These are phyloP conservation scores for Notolepis coatsorum DNA, from an alignment of 2,797 vertebrate species.

Conservation along the genomic window DNA sequence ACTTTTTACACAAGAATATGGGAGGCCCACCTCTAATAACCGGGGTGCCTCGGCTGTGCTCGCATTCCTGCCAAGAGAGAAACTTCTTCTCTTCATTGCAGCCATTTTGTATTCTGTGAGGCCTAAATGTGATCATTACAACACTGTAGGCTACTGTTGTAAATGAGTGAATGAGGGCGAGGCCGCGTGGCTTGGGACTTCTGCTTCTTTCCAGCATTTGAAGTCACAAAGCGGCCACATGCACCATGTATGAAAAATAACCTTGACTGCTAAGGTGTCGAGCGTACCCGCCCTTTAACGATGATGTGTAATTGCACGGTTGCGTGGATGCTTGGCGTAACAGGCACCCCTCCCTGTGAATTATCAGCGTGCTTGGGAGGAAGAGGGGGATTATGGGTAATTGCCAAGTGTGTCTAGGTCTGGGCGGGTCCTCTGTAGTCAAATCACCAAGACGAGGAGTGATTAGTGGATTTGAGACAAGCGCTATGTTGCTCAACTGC, in stretches of 20 bases:
- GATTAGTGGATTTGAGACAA: slow-evolving; percentile 76
- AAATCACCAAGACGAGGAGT: slow-evolving; percentile 66
- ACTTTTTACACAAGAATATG: slow-evolving; percentile 53
- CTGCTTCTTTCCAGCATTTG: background rate
- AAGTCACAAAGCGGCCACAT: no score
- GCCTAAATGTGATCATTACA: background rate
- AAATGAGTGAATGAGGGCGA: background rate
- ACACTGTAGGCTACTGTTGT: background rate
- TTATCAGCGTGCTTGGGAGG: slow-evolving; percentile 68
- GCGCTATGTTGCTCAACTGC: slow-evolving; percentile 65
- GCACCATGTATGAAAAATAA: background rate
- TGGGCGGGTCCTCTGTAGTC: slow-evolving; percentile 73
- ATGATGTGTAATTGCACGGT: slow-evolving; percentile 58
- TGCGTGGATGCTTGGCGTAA: slow-evolving; percentile 48
- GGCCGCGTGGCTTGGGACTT: background rate
- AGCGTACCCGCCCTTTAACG: background rate
- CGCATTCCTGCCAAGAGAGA: background rate
- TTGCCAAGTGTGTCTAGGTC: slow-evolving; percentile 58
- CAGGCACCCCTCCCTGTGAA: slow-evolving; percentile 61
- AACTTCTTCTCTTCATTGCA: slow-evolving; percentile 1
- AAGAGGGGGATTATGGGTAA: slow-evolving; percentile 75
- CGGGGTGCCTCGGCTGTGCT: slow-evolving; percentile 23
- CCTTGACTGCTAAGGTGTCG: background rate
- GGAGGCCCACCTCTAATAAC: slow-evolving; percentile 39
- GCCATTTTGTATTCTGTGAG: slow-evolving; percentile 16